A percentile compares a stretch with the other conserved stretches of the same genome.
phyloP scores from a whole-genome alignment of 2,113 vertebrate species.

The Lathamus discolor region DNA sequence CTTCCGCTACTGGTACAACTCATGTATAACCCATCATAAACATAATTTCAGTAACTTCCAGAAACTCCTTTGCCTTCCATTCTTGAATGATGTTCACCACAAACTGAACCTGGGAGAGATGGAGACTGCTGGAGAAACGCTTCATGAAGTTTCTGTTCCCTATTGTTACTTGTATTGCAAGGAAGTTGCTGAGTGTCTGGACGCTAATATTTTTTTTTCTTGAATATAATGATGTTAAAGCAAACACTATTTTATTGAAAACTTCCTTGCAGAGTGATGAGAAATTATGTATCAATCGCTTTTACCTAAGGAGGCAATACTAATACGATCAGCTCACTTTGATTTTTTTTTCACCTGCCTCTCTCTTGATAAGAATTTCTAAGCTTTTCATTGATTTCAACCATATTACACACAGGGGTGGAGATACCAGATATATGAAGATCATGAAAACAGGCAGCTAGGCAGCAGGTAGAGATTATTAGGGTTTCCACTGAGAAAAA shows the following conservation, averaged over 20 bases:
- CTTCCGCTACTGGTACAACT: background rate
- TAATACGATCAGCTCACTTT: background rate
- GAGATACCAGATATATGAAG: background rate
- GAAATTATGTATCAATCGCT: background rate
- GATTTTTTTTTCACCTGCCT: background rate
- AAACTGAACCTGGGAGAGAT: background rate
- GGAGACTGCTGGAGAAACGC: rapidly evolving
- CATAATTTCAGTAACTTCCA: background rate
- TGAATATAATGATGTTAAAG: background rate
- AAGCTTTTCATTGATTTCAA: background rate
- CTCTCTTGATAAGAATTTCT: background rate
- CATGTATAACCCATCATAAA: background rate
- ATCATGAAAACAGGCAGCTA: constrained; percentile 5
- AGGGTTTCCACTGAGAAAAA: constrained; percentile 58
- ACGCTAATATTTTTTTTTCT: background rate
- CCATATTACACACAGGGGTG: background rate
- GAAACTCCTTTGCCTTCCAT: background rate
- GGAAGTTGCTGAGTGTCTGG: background rate
- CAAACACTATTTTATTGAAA: background rate
- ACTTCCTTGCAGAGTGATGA: background rate
- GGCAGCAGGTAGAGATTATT: constrained; percentile 17
- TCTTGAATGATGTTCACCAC: background rate
- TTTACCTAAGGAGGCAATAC: background rate
- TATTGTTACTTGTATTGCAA: background rate
- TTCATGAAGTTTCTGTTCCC: background rate